Conservation (phyloP, 1,140 invertebrate genomes). For the Aphidius gifuensis region DNA sequence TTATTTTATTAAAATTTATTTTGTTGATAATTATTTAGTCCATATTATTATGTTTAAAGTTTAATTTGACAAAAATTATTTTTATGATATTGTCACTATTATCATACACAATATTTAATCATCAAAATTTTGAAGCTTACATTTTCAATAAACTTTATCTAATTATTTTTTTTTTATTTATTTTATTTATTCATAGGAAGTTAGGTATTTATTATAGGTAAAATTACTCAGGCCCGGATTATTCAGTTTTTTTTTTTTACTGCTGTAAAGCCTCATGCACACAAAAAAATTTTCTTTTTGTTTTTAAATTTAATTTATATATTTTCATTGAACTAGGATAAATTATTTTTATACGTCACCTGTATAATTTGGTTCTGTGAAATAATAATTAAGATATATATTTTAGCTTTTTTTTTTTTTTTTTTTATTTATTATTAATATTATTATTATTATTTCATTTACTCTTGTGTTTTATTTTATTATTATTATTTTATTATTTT, state of each 20-base stretch:
- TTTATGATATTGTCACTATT: too few species aligned
- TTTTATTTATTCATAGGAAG: conserved; percentile 26
- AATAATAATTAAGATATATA: conserved; percentile 40
- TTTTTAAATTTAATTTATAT: neutral
- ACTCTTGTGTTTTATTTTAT: conserved; percentile 22
- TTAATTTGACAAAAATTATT: too few species aligned
- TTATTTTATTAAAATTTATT: too few species aligned
- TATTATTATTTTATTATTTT: conserved; percentile 32
- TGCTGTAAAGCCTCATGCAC: conserved; percentile 15
- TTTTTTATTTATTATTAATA: conserved; percentile 39
- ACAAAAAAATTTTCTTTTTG: conserved; percentile 5
- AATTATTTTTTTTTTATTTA: conserved; percentile 26
- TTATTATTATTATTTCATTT: too few species aligned
- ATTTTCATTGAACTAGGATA: conserved; percentile 31
- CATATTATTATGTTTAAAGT: too few species aligned
- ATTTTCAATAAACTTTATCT: conserved; percentile 40
- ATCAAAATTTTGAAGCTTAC: conserved; percentile 33
- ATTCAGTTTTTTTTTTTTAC: conserved; percentile 8
- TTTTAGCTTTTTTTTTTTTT: conserved; percentile 31
- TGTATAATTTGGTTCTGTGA: conserved; percentile 45
- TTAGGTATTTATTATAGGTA: conserved; percentile 41
- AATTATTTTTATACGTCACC: conserved; percentile 33
- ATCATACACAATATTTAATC: too few species aligned
- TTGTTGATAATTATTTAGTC: too few species aligned
- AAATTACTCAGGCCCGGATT: conserved; percentile 34